Evolutionary conservation across 1,140 invertebrate species (phyloP).

Genomic region (Watersipora subatra): DNA sequence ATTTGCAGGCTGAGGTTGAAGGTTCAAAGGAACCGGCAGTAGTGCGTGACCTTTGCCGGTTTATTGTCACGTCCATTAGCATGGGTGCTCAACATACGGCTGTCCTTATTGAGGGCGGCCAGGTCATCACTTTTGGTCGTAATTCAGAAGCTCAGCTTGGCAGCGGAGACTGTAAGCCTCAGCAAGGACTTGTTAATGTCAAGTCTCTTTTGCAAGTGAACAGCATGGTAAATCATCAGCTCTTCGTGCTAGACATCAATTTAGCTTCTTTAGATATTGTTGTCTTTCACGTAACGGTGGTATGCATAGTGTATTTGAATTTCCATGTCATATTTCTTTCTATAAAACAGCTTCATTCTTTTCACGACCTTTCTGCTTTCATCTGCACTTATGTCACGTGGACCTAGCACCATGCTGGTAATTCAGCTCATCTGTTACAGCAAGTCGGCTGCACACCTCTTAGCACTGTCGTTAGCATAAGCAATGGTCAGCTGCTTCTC

Average conservation of each 20-base stretch:
- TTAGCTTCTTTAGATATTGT: no score
- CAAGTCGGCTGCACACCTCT: constrained; percentile 51
- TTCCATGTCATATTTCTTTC: background rate
- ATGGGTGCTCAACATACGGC: constrained; percentile 49
- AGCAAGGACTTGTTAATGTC: constrained; percentile 43
- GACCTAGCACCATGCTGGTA: background rate
- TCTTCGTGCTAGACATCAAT: no score
- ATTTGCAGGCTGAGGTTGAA: constrained; percentile 39
- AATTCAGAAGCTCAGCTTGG: constrained; percentile 51
- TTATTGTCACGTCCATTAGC: constrained; percentile 43
- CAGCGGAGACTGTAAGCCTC: constrained; percentile 37
- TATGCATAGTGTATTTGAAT: background rate
- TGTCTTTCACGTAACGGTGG: background rate
- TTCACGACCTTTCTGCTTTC: background rate
- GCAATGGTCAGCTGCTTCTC: constrained; percentile 54
- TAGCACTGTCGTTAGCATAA: constrained; percentile 51
- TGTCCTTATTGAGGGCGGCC: constrained; percentile 52
- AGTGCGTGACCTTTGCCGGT: constrained; percentile 34
- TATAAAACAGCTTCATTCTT: background rate
- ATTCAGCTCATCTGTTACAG: constrained; percentile 28
- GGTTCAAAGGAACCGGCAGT: constrained; percentile 40
- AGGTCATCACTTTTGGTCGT: constrained; percentile 52
- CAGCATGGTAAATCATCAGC: constrained; percentile 41
- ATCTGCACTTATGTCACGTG: background rate
- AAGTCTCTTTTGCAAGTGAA: constrained; percentile 44